These are phyloP conservation scores for Sycophila texana DNA, from an alignment of 2,888 invertebrate species.

Conservation along the genomic window DNA sequence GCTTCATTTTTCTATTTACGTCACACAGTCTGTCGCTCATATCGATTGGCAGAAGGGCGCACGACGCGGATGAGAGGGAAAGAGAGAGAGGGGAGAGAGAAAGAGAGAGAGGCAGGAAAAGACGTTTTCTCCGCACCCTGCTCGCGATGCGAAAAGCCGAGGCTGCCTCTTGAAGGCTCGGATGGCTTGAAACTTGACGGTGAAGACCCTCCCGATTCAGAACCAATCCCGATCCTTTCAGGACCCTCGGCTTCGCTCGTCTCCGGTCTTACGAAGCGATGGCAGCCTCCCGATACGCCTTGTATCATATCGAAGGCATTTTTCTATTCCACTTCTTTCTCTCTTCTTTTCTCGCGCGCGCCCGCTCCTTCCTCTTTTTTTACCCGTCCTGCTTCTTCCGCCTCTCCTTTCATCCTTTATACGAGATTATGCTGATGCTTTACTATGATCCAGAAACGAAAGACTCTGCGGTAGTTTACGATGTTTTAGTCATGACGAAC, in stretches of 20 bases:
- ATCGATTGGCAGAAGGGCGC: conserved; percentile 48
- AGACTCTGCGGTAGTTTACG: conserved; percentile 50
- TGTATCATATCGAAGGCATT: conserved; percentile 56
- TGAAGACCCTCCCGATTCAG: conserved; percentile 51
- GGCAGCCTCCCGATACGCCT: conserved; percentile 40
- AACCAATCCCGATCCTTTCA: conserved; percentile 58
- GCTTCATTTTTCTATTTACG: conserved; percentile 57
- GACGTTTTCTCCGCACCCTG: conserved; percentile 47
- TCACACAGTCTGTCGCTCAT: conserved; percentile 53
- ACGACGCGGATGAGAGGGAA: neutral
- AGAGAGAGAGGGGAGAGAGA: neutral
- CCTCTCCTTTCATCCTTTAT: conserved; percentile 34
- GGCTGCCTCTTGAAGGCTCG: conserved; percentile 11
- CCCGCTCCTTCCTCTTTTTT: neutral
- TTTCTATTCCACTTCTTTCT: conserved; percentile 40
- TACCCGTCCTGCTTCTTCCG: neutral
- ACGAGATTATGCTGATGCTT: conserved; percentile 57
- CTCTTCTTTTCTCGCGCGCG: conserved; percentile 1
- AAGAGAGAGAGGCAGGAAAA: conserved; percentile 42
- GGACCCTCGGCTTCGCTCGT: conserved; percentile 49
- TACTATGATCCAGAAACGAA: conserved; percentile 53
- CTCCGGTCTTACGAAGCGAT: conserved; percentile 41
- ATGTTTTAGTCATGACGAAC: conserved; percentile 56
- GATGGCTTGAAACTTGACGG: conserved; percentile 56
- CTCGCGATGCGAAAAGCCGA: conserved; percentile 50